Conservation (phyloP, 2,888 invertebrate species). For the Agriopis leucophaearia region DNA sequence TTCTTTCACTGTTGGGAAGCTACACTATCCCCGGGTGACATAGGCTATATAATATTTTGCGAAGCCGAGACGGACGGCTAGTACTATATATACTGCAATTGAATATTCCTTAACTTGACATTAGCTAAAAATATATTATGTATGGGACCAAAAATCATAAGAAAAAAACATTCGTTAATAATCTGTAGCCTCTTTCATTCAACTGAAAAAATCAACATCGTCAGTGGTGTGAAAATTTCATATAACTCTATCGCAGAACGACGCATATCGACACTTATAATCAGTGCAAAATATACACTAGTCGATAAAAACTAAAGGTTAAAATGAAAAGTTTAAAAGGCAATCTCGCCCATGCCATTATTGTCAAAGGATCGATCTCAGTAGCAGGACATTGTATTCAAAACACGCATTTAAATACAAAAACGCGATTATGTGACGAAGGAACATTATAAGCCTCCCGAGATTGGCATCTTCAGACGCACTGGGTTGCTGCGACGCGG, state of each 20-base stretch:
- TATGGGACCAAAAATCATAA: too few relatives aligned
- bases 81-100: too few relatives aligned
- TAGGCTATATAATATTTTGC: too few relatives aligned
- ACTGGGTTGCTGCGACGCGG: conserved; percentile 51
- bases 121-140: too few relatives aligned
- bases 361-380: conserved; percentile 68
- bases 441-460: conserved; percentile 69
- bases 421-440: conserved; percentile 84
- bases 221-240: conserved; percentile 67
- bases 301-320: not conserved
- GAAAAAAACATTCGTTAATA: not conserved
- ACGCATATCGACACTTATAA: not conserved
- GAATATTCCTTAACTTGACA: too few relatives aligned
- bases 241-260: not conserved
- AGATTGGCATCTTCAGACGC: conserved; percentile 76
- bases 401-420: conserved; percentile 84
- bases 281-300: not conserved
- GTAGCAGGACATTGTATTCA: conserved; percentile 84
- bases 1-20: too few relatives aligned
- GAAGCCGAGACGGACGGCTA: too few relatives aligned
- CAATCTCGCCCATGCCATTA: conserved; percentile 76
- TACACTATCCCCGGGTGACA: too few relatives aligned
- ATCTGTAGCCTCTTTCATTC: conserved; percentile 16
- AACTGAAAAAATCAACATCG: conserved; percentile 63
- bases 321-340: conserved; percentile 3